These are phyloP conservation scores for Barbus barbus DNA, from an alignment of 2,113 vertebrate species.

Conservation along the genomic window DNA sequence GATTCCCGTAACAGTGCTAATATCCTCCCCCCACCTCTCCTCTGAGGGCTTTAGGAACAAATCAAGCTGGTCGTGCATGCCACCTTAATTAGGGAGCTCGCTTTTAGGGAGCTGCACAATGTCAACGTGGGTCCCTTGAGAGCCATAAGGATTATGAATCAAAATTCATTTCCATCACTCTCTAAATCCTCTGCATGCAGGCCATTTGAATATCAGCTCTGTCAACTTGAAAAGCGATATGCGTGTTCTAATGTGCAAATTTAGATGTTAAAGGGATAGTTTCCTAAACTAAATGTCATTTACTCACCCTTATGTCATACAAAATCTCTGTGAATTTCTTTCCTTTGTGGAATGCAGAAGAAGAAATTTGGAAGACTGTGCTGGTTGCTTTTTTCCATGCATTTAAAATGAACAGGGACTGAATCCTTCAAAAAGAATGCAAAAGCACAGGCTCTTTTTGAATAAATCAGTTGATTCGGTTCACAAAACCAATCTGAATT, in stretches of 20 bases:
- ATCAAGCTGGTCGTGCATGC: slow-evolving; percentile 34
- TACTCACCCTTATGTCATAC: background rate
- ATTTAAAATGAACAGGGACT: too few relatives aligned
- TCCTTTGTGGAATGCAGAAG: background rate
- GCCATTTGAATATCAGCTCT: slow-evolving; percentile 35
- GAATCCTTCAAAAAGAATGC: background rate
- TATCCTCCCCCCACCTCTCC: slow-evolving; percentile 8
- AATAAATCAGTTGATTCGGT: background rate
- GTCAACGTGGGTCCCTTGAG: slow-evolving; percentile 30
- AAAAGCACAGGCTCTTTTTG: background rate
- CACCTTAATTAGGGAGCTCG: slow-evolving; percentile 47
- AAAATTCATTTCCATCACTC: slow-evolving; percentile 39
- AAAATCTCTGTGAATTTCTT: background rate
- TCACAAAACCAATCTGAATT: background rate
- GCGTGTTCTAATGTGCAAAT: background rate
- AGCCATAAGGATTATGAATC: slow-evolving; percentile 39
- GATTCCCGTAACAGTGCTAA: slow-evolving; percentile 10
- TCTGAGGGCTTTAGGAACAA: slow-evolving; percentile 32
- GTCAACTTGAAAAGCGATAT: slow-evolving; percentile 26
- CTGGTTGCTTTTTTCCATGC: background rate
- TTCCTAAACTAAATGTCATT: background rate
- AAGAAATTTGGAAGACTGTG: background rate
- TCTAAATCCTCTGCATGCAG: slow-evolving; percentile 32
- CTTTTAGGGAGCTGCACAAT: slow-evolving; percentile 25
- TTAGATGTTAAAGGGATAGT: background rate